Evolutionary conservation across 2,797 vertebrate genomes (phyloP).

Genomic region (Lithobates sylvaticus): DNA sequence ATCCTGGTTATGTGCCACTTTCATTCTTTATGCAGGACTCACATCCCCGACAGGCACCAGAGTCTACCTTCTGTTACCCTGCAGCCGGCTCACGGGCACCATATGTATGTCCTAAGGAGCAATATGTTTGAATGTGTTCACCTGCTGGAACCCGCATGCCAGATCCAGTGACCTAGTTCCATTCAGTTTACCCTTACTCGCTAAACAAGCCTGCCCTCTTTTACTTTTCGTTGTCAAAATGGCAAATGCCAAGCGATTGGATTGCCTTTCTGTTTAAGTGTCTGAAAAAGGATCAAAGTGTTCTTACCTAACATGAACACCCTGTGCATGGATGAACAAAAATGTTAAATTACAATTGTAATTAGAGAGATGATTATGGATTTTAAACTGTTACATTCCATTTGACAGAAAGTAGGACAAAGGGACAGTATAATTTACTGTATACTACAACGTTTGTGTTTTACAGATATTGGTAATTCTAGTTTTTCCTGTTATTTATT

Average conservation of each 20-base stretch:
- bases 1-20: conserved; percentile 75
- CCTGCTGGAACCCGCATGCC: conserved; percentile 20
- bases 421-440: background rate
- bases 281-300: conserved; percentile 31
- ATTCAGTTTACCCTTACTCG: conserved; percentile 2
- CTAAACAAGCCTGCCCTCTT: conserved; percentile 28
- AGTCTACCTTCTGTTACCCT: conserved; percentile 77
- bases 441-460: background rate
- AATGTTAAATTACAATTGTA: conserved; percentile 17
- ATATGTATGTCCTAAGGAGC: conserved; percentile 83
- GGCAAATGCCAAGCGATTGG: conserved; percentile 43
- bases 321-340: conserved; percentile 16
- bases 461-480: background rate
- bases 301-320: conserved; percentile 12
- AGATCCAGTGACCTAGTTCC: conserved; percentile 23
- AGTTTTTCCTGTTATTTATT: background rate
- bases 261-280: conserved; percentile 45
- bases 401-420: background rate
- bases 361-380: background rate
- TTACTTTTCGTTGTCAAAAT: background rate
- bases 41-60: conserved; percentile 73
- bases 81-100: conserved; percentile 77
- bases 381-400: background rate
- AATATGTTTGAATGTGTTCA: conserved; percentile 78
- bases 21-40: conserved; percentile 81